phyloP scores from a whole-genome alignment of 2,797 vertebrate genomes.

The Thripadectes ignobilis region DNA sequence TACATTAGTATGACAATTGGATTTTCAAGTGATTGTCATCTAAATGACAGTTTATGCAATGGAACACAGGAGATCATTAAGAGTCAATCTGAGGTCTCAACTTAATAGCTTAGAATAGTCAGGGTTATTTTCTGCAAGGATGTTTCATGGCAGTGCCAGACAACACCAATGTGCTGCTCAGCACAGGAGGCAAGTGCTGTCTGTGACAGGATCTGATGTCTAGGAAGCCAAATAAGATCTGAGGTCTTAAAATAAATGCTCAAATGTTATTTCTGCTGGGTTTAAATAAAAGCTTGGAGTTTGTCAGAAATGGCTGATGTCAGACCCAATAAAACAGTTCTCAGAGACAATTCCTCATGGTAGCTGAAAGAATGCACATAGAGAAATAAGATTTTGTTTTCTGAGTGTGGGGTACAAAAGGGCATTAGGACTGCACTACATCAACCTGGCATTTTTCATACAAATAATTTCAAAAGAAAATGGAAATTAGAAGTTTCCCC shows the following conservation, averaged over 20 bases:
- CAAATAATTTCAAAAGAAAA: not conserved
- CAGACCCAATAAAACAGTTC: not conserved
- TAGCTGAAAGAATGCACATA: not conserved
- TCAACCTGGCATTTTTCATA: not conserved
- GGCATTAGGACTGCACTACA: not conserved
- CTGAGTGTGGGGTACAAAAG: not conserved
- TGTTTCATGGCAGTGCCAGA: not conserved
- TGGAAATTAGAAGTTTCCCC: not conserved
- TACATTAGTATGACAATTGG: not conserved
- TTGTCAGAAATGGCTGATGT: not conserved
- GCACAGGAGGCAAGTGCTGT: not conserved
- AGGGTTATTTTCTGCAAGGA: not conserved
- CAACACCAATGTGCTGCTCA: not conserved
- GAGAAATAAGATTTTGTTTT: not conserved
- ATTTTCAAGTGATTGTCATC: not conserved
- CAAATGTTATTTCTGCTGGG: not conserved
- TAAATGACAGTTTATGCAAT: not conserved
- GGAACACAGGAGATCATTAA: not conserved
- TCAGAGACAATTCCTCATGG: not conserved
- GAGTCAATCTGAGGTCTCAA: slow-evolving; percentile 27
- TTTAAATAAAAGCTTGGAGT: not conserved
- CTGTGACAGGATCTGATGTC: not conserved
- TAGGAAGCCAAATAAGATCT: not conserved
- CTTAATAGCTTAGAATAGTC: not conserved
- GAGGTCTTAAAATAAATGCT: not conserved